A percentile compares a stretch with the other conserved stretches of the same genome.
These are phyloP conservation scores for Sebastes aleutianus DNA, from an alignment of 2,797 vertebrate genomes.

Conservation along the genomic window DNA sequence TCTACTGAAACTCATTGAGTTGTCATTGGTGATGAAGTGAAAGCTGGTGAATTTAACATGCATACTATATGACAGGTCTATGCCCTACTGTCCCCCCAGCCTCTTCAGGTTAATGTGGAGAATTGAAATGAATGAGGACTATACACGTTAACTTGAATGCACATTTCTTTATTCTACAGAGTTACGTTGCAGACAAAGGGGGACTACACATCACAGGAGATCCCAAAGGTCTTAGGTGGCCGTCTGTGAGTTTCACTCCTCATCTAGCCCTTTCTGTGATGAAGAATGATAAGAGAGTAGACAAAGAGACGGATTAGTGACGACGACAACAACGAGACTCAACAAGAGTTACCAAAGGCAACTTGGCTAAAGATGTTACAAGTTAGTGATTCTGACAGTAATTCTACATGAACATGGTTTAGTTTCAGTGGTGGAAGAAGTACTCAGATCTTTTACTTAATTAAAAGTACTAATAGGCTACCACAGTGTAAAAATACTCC, in stretches of 20 bases:
- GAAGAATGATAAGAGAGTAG: slow-evolving; percentile 38
- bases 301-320: slow-evolving; percentile 43
- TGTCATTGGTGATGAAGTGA: neutral
- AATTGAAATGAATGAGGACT: slow-evolving; percentile 40
- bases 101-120: neutral
- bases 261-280: slow-evolving; percentile 81
- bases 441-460: no score
- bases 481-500: no score
- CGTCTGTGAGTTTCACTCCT: slow-evolving; percentile 73
- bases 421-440: no score
- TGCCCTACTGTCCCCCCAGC: neutral
- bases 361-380: neutral
- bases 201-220: slow-evolving; percentile 52
- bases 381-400: neutral
- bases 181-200: slow-evolving; percentile 45
- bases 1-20: neutral
- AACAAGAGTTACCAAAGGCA: slow-evolving; percentile 1
- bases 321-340: slow-evolving; percentile 25
- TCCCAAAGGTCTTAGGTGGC: slow-evolving; percentile 44
- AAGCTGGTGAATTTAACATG: neutral
- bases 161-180: slow-evolving; percentile 78
- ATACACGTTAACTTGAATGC: slow-evolving; percentile 45
- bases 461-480: no score
- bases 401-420: neutral
- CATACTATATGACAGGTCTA: neutral